Percentiles rank a stretch among this genome's conserved stretches.
Conservation (phyloP, 2,888 invertebrate species). For the Eubasilissa splendida region DNA sequence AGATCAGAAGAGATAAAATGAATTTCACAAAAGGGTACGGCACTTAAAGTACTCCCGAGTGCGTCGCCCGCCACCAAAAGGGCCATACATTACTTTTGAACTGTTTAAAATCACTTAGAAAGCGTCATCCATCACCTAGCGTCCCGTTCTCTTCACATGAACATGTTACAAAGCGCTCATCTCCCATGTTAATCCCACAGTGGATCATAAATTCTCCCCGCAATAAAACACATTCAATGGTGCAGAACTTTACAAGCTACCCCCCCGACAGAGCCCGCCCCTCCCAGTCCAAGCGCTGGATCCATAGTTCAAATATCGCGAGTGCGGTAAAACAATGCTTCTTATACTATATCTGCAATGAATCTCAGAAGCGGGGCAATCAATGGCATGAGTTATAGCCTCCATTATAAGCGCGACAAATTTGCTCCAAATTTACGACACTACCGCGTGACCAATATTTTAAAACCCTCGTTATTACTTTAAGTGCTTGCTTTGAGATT, state of each 20-base stretch:
- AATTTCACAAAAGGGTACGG: too few species aligned
- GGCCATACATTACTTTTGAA: too few species aligned
- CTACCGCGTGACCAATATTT: too few species aligned
- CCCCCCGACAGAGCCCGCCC: background rate
- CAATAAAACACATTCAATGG: conserved; percentile 26
- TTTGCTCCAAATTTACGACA: conserved; percentile 48
- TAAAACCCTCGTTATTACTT: too few species aligned
- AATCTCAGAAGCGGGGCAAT: conserved; percentile 30
- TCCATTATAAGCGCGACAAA: conserved; percentile 54
- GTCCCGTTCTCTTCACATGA: background rate
- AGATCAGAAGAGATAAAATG: too few species aligned
- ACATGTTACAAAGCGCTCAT: background rate
- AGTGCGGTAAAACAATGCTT: background rate
- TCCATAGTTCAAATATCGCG: background rate
- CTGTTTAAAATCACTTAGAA: too few species aligned
- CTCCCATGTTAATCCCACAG: background rate
- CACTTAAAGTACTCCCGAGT: too few species aligned
- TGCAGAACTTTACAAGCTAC: conserved; percentile 4
- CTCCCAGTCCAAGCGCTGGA: background rate
- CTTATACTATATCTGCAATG: conserved; percentile 32
- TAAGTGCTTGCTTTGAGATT: too few species aligned
- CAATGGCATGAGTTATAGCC: conserved; percentile 49
- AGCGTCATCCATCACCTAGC: background rate
- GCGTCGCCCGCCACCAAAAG: too few species aligned
- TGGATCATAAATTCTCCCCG: conserved; percentile 9